phyloP scores from a whole-genome alignment of 1,140 invertebrate species.

The Lutraria rhynchaena region DNA sequence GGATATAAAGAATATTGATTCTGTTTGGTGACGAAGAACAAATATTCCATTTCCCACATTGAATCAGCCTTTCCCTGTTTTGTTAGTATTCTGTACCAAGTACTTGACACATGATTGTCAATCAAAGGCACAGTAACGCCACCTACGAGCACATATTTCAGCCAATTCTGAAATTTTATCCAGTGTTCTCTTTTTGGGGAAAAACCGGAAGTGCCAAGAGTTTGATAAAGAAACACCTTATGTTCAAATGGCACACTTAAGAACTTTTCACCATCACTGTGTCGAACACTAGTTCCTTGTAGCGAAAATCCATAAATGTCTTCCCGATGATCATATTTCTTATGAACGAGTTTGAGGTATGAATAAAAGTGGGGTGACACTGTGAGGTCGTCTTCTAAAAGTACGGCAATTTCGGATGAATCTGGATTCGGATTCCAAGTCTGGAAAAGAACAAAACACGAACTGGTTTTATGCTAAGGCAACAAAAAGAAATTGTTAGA shows the following conservation, averaged over 20 bases:
- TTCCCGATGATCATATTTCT: slow-evolving; percentile 63
- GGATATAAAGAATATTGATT: slow-evolving; percentile 42
- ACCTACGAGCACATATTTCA: not conserved
- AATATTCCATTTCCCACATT: slow-evolving; percentile 55
- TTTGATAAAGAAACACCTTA: slow-evolving; percentile 52
- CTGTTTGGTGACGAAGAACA: slow-evolving; percentile 11
- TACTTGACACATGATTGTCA: not conserved
- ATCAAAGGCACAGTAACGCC: slow-evolving; percentile 8
- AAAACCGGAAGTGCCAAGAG: slow-evolving; percentile 45
- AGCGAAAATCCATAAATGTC: slow-evolving; percentile 70
- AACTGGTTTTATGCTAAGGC: too few relatives aligned
- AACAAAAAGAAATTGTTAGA: too few relatives aligned
- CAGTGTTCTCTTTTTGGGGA: slow-evolving; percentile 45
- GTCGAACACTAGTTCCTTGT: slow-evolving; percentile 67
- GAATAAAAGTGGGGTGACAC: slow-evolving; percentile 72
- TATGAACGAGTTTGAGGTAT: slow-evolving; percentile 73
- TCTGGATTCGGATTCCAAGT: slow-evolving; percentile 68
- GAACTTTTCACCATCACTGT: slow-evolving; percentile 57
- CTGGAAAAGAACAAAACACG: slow-evolving; percentile 22
- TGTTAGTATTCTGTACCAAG: slow-evolving; percentile 21
- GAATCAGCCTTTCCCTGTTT: slow-evolving; percentile 5
- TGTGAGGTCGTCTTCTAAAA: slow-evolving; percentile 76
- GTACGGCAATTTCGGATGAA: slow-evolving; percentile 71
- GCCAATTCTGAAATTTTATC: slow-evolving; percentile 30
- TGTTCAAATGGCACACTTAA: slow-evolving; percentile 11